Evolutionary conservation across 2,113 vertebrate genomes (phyloP).

Genomic region (Planiliza haematocheilus): DNA sequence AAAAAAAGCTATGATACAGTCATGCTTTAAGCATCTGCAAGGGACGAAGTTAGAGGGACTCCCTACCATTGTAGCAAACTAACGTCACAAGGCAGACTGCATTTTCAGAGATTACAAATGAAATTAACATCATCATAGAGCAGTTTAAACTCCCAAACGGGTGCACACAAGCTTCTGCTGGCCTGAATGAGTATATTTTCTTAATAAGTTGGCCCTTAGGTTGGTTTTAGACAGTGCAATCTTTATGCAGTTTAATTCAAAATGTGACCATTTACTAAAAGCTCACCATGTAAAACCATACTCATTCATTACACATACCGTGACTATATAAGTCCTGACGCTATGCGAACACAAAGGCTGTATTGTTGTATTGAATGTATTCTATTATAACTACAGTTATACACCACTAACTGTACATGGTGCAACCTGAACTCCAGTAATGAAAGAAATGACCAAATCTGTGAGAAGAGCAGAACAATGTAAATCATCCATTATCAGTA

Average conservation of each 20-base stretch:
- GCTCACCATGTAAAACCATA: not conserved
- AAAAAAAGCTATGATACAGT: not conserved
- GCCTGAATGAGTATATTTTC: not conserved
- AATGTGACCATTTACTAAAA: not conserved
- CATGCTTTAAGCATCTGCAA: not conserved
- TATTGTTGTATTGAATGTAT: not conserved
- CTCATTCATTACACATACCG: not conserved
- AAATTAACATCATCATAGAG: not conserved
- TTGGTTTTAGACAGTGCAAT: not conserved
- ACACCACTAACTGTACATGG: not conserved
- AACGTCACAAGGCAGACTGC: not conserved
- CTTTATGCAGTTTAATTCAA: constrained; percentile 1
- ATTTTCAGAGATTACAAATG: not conserved
- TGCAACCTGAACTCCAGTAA: not conserved
- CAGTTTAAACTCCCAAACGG: no score
- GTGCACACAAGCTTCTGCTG: not conserved
- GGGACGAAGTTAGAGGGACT: constrained; percentile 13
- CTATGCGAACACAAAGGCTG: no score
- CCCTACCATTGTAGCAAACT: not conserved
- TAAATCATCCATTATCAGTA: not conserved
- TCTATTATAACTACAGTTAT: not conserved
- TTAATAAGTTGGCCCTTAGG: not conserved
- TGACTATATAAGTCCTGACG: not conserved
- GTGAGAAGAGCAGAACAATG: not conserved
- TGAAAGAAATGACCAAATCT: not conserved